Evolutionary conservation across 2,113 vertebrate genomes (phyloP).

Genomic region (Ammodytes dubius): DNA sequence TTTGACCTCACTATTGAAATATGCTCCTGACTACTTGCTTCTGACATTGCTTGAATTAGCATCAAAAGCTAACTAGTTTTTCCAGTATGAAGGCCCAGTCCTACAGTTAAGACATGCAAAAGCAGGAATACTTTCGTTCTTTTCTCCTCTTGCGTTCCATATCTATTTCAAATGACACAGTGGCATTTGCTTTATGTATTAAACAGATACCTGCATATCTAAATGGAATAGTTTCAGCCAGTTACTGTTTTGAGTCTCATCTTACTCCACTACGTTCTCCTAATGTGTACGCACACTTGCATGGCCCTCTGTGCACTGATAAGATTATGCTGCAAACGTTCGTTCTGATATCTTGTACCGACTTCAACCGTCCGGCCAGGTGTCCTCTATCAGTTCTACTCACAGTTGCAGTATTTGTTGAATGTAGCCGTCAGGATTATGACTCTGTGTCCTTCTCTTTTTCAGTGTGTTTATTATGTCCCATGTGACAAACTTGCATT

Average conservation of each 20-base stretch:
- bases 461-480: background rate
- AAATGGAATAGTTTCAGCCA: background rate
- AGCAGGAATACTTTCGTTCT: background rate
- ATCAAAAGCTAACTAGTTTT: constrained; percentile 18
- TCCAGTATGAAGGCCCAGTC: background rate
- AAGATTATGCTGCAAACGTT: constrained; percentile 6
- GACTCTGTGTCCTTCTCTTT: constrained; percentile 2
- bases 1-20: constrained; percentile 51
- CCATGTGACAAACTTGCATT: background rate
- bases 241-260: background rate
- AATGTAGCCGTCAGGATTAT: background rate
- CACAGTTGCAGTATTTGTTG: background rate
- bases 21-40: constrained; percentile 18
- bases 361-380: constrained; percentile 25
- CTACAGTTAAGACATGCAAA: background rate
- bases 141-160: background rate
- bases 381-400: constrained; percentile 18
- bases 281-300: background rate
- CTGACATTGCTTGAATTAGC: background rate
- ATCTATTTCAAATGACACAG: background rate
- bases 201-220: background rate
- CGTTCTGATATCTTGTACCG: background rate
- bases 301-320: constrained; percentile 1
- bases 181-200: background rate
- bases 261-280: background rate